Evolutionary conservation across 2,797 vertebrate genomes (phyloP).

Genomic region (Tokudaia tokunoshimensis): DNA sequence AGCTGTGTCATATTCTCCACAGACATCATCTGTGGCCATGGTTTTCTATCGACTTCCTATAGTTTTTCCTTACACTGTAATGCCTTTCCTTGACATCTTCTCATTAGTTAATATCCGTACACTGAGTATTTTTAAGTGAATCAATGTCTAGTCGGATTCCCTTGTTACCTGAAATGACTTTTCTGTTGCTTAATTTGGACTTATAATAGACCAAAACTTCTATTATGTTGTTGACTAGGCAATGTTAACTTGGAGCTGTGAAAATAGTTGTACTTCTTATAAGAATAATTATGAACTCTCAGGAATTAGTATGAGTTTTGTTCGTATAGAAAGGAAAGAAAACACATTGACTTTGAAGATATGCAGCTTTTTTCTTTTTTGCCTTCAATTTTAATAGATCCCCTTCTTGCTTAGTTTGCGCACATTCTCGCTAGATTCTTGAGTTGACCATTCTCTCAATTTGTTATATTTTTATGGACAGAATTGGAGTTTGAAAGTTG

Average conservation of each 20-base stretch:
- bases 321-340: neutral
- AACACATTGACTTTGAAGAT: neutral
- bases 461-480: neutral
- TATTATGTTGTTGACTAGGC: neutral
- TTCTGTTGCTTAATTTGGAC: neutral
- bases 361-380: neutral
- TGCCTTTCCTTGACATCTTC: neutral
- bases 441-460: neutral
- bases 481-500: neutral
- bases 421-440: neutral
- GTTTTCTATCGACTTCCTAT: neutral
- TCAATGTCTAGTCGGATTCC: neutral
- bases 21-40: neutral
- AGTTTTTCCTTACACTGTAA: neutral
- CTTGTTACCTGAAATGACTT: neutral
- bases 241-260: neutral
- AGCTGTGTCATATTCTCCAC: neutral
- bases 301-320: neutral
- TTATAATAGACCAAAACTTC: neutral
- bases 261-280: neutral
- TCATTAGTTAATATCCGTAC: neutral
- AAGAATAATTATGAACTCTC: neutral
- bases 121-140: neutral
- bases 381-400: neutral
- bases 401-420: neutral